Evolutionary conservation across 2,888 invertebrate species (phyloP).

Genomic region (Leptinotarsa rubiginosa): DNA sequence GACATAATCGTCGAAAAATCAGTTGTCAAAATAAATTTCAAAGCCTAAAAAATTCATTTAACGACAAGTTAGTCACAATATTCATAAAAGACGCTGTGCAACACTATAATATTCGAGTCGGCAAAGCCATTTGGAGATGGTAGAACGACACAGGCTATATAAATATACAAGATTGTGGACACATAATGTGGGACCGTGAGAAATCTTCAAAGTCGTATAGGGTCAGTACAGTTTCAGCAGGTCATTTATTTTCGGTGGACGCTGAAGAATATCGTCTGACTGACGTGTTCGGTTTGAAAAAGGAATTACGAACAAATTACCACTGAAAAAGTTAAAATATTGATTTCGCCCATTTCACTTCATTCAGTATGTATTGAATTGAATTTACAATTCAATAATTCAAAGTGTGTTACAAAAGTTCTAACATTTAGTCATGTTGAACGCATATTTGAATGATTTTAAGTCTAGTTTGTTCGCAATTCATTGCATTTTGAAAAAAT

Average conservation of each 20-base stretch:
- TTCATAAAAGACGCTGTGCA: constrained; percentile 35
- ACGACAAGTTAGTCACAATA: constrained; percentile 36
- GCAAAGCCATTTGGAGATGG: constrained; percentile 54
- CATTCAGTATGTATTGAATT: too few relatives aligned
- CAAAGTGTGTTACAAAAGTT: too few relatives aligned
- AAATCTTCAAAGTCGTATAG: constrained; percentile 53
- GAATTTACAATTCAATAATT: too few relatives aligned
- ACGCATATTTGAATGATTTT: too few relatives aligned
- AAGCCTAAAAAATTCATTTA: constrained; percentile 26
- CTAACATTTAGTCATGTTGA: too few relatives aligned
- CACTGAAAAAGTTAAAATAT: background rate
- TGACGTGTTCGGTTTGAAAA: background rate
- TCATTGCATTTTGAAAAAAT: too few relatives aligned
- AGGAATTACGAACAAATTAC: background rate
- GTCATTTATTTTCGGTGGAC: constrained; percentile 16
- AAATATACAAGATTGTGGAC: constrained; percentile 61
- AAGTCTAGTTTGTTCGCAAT: too few relatives aligned
- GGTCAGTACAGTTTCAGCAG: constrained; percentile 33
- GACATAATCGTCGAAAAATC: constrained; percentile 1
- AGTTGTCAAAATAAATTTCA: constrained; percentile 11
- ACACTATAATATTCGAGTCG: constrained; percentile 50
- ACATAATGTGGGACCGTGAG: constrained; percentile 64
- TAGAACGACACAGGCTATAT: constrained; percentile 58
- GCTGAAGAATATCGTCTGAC: background rate
- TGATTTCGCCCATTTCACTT: too few relatives aligned